These are phyloP conservation scores for Stenoptilia bipunctidactyla DNA, from an alignment of 2,888 invertebrate genomes.

Conservation along the genomic window DNA sequence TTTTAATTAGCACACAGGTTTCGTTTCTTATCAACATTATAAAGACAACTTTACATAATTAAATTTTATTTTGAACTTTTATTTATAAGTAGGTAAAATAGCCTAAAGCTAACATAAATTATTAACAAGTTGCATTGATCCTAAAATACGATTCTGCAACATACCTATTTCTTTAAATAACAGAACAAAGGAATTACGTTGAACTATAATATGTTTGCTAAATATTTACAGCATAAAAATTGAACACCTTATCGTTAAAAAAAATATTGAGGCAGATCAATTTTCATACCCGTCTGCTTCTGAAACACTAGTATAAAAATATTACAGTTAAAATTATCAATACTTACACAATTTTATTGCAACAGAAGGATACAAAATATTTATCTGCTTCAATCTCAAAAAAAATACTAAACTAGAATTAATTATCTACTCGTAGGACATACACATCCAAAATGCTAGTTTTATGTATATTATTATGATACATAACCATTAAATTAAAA, in stretches of 20 bases:
- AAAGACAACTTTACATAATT: neutral
- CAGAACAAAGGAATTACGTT: neutral
- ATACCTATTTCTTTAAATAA: neutral
- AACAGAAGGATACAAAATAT: constrained; percentile 46
- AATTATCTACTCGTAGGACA: constrained; percentile 28
- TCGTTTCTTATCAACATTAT: constrained; percentile 4
- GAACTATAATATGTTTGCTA: constrained; percentile 41
- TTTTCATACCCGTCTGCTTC: constrained; percentile 14
- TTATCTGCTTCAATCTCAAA: constrained; percentile 51
- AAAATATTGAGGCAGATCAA: constrained; percentile 57
- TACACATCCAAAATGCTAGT: constrained; percentile 32
- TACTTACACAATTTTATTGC: constrained; percentile 22
- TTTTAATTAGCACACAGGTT: constrained; percentile 1
- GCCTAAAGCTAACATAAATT: constrained; percentile 64
- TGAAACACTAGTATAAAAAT: constrained; percentile 26
- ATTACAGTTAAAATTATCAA: constrained; percentile 14
- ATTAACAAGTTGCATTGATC: constrained; percentile 56
- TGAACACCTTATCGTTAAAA: constrained; percentile 36
- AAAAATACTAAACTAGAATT: constrained; percentile 33
- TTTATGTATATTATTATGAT: constrained; percentile 36
- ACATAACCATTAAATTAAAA: constrained; percentile 32
- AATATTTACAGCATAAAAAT: constrained; percentile 63
- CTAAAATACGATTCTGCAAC: constrained; percentile 25
- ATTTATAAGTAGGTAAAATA: constrained; percentile 40
- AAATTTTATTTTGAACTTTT: neutral